phyloP scores from a whole-genome alignment of 2,888 invertebrate species.

The Taenaris catops region DNA sequence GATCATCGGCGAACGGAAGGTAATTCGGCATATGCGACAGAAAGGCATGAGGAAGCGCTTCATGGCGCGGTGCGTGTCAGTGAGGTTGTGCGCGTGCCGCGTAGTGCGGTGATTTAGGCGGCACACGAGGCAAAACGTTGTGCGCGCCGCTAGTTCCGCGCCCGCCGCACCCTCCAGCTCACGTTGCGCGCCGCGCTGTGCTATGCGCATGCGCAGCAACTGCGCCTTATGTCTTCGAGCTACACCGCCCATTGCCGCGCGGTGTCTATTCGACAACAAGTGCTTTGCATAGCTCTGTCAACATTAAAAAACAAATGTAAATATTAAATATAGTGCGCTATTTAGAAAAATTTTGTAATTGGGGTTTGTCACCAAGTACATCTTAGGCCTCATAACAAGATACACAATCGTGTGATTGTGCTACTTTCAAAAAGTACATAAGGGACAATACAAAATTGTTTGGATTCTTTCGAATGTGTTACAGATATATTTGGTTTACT shows the following conservation, averaged over 20 bases:
- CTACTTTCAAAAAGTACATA: too few species aligned
- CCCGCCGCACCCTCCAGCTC: conserved; percentile 86
- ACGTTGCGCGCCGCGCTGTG: conserved; percentile 89
- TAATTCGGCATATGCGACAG: conserved; percentile 87
- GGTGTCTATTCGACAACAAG: conserved; percentile 85
- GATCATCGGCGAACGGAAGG: conserved; percentile 91
- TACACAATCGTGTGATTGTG: too few species aligned
- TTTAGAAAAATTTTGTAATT: too few species aligned
- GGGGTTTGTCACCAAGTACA: too few species aligned
- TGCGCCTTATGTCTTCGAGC: conserved; percentile 87
- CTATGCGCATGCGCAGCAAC: conserved; percentile 87
- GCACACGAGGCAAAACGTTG: conserved; percentile 87
- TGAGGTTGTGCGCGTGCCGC: conserved; percentile 88
- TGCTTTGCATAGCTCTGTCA: conserved; percentile 85
- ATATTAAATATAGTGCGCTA: too few species aligned
- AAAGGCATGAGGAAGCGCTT: conserved; percentile 91
- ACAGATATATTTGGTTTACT: too few species aligned
- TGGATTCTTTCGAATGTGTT: too few species aligned
- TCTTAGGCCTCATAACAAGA: too few species aligned
- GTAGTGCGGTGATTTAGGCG: conserved; percentile 88
- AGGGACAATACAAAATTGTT: too few species aligned
- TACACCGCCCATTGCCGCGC: conserved; percentile 85
- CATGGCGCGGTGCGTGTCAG: conserved; percentile 90
- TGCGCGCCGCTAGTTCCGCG: conserved; percentile 79
- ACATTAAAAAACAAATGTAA: too few species aligned